These are phyloP conservation scores for Altica lythri DNA, from an alignment of 2,888 invertebrate genomes.

Conservation along the genomic window DNA sequence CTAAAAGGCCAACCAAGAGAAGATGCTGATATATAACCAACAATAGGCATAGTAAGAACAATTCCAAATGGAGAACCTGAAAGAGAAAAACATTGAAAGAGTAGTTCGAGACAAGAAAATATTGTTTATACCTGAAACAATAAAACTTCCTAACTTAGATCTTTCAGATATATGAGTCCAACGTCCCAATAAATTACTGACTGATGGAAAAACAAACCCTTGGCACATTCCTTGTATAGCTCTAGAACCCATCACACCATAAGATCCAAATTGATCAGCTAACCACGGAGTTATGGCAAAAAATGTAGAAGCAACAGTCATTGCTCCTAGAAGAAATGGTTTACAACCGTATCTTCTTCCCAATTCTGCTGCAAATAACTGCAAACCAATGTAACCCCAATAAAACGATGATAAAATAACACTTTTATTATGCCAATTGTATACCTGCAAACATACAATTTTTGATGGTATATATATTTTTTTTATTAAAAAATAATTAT, in stretches of 20 bases:
- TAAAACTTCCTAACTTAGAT: slow-evolving; percentile 15
- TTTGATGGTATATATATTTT: too few species aligned
- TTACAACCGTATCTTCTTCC: slow-evolving; percentile 76
- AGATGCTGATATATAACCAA: slow-evolving; percentile 71
- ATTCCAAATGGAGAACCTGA: slow-evolving; percentile 76
- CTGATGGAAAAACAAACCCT: slow-evolving; percentile 72
- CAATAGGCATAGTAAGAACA: slow-evolving; percentile 69
- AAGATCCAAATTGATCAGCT: slow-evolving; percentile 47
- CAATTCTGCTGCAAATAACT: slow-evolving; percentile 71
- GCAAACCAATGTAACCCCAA: slow-evolving; percentile 76
- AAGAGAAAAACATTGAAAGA: too few species aligned
- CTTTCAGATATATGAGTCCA: slow-evolving; percentile 58
- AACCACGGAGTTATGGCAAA: slow-evolving; percentile 66
- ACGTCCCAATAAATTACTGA: slow-evolving; percentile 73
- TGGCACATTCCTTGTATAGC: slow-evolving; percentile 72
- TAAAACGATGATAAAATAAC: slow-evolving; percentile 74
- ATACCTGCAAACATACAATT: slow-evolving; percentile 56
- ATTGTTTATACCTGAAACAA: slow-evolving; percentile 31
- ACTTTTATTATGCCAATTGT: slow-evolving; percentile 61
- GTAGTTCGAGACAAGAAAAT: too few species aligned
- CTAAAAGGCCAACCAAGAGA: slow-evolving; percentile 74
- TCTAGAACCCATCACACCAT: slow-evolving; percentile 67
- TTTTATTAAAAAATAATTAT: too few species aligned
- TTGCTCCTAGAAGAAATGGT: slow-evolving; percentile 63
- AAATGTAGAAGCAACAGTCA: slow-evolving; percentile 63